Evolutionary conservation across 1,140 invertebrate genomes (phyloP), one percentile per base, ranked within the genome.

Genomic region (Schmidtea mediterranea): DNA sequence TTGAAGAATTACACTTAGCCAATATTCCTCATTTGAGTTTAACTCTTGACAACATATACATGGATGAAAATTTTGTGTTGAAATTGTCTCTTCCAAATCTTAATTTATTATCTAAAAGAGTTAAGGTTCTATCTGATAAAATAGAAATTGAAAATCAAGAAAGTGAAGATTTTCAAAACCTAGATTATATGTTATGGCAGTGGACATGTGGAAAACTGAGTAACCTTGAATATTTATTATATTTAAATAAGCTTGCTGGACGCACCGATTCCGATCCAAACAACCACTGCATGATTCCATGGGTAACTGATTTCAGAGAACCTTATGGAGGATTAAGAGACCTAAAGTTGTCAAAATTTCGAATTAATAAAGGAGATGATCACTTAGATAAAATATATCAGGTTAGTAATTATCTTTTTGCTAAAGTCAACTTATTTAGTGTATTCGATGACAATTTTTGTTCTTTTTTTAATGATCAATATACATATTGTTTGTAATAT

Each of bases 251-350:
- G 49, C 54, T 70, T 47, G 61, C 65, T 49, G 67, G 86, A 2
- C 59, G 75, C 51, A 71, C 73, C 56, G 71, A 76, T 26, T 75
- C 75, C 49, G 81, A 90, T 69, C 82, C 84, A 0, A 77, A 78
- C 58, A 78, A 84, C 59, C 83, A 95, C 66, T 82, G 86, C 55
- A 80, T 94, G 49, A 76, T 95, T 58, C 89, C 89, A 1, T 97
- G 89, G 89, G 80, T 97, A 0, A 82, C 78, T 39, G 84, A 97
- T 69, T 92, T 95, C 62, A 69, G 75, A 16, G 73, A 73, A 2
- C 72, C 76, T 55, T 76, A 75, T 64, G 80, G 79, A 52, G 69
- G 69, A 39, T 79, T 79, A 57, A 69, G 87, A 43, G 86, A 92
- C 67, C 68, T 97, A 10, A 79, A 77, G 15, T 82, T 81, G 61